These are phyloP conservation scores for Trimorus sp. DNA, from an alignment of 2,888 invertebrate species.

Conservation along the genomic window DNA sequence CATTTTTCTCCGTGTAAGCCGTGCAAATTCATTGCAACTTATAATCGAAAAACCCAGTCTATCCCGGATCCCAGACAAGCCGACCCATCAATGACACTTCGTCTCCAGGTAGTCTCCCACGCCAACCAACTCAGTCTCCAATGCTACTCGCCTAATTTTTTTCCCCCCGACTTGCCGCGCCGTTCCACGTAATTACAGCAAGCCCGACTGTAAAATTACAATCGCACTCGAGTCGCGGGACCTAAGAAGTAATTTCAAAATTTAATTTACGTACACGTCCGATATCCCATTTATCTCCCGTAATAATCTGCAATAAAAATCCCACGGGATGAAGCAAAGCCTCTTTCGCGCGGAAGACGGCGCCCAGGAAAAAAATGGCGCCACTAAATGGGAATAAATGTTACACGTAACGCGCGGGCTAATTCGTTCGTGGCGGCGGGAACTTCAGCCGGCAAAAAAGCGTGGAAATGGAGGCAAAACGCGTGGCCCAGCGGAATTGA, in stretches of 20 bases:
- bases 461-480: conserved; percentile 25
- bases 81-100: no score
- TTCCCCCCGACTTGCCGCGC: no score
- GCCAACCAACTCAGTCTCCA: no score
- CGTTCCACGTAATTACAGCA: no score
- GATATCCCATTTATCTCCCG: conserved; percentile 27
- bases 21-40: no score
- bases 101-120: no score
- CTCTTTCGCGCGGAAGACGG: background rate
- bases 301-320: conserved; percentile 45
- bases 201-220: no score
- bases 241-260: conserved; percentile 25
- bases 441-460: conserved; percentile 44
- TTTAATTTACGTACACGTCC: conserved; percentile 34
- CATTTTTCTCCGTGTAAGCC: no score
- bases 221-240: background rate
- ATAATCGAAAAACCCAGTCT: no score
- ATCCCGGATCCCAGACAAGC: no score
- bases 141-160: no score
- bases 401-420: conserved; percentile 49
- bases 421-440: conserved; percentile 39
- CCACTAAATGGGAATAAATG: conserved; percentile 36
- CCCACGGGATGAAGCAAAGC: conserved; percentile 23
- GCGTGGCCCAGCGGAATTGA: conserved; percentile 20
- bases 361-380: conserved; percentile 2